phyloP scores from a whole-genome alignment of 30 jellyfish, hydroid and myxozoan genomes.

The Catostylus mosaicus region DNA sequence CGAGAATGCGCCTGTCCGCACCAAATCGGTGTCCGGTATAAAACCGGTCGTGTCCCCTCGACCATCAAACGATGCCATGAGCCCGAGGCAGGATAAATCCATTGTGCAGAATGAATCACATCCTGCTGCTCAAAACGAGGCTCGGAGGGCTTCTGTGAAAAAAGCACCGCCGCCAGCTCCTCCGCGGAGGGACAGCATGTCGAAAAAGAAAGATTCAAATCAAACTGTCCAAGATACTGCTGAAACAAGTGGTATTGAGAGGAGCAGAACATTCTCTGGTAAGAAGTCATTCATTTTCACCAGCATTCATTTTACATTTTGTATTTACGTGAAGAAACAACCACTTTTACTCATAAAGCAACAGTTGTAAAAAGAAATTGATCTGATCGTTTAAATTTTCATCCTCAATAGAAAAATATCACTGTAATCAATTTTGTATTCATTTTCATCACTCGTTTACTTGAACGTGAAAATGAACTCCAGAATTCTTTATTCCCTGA shows the following conservation, averaged over 20 bases:
- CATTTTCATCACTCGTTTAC: no score
- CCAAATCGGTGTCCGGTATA: constrained; percentile 38
- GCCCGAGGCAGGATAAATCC: background rate
- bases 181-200: constrained; percentile 83
- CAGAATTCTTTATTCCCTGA: no score
- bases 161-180: constrained; percentile 95
- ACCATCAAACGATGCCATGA: constrained; percentile 49
- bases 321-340: no score
- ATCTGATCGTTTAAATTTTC: no score
- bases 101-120: constrained; percentile 1
- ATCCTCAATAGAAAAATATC: no score
- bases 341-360: no score
- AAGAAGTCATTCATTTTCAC: background rate
- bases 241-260: constrained; percentile 19
- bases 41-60: constrained; percentile 71
- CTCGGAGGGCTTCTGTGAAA: constrained; percentile 45
- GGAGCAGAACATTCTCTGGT: constrained; percentile 74
- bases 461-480: no score
- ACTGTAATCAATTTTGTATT: no score
- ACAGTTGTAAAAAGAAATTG: no score
- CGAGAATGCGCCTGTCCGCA: constrained; percentile 40
- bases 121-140: background rate
- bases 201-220: constrained; percentile 7
- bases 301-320: background rate
- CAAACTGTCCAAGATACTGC: background rate